Base-by-base conservation (phyloP, 1,140 invertebrate genomes). In the Cryptotermes secundus region DNA sequence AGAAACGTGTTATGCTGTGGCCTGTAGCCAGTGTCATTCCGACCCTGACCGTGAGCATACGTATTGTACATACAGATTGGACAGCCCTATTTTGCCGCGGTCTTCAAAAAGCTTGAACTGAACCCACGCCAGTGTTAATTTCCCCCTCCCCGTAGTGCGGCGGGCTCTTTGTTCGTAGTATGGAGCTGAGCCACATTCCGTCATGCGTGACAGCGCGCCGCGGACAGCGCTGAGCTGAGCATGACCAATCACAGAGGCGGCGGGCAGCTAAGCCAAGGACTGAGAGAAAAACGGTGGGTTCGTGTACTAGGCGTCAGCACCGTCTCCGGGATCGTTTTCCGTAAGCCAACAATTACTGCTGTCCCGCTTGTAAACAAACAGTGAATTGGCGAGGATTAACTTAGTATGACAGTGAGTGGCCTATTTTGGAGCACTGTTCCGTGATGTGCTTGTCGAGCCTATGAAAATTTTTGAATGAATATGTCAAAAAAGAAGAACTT, bases 51-150 rank as follows among this genome's bases (percentile, higher is more conserved):
- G n/a, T 3, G 59, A 31, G n/a, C 14, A 49, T 3, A 49, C 45
- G 45, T 49, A 19, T 49, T 49, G 45, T 42, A 34, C 81, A 42
- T 9, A 16, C 7, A 31, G 0, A 10, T 38, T 82, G 81, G 81
- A 82, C 81, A 82, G 42, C 81, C 81, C 81, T 82, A 38, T n/a
- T 34, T 49, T 34, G 81, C 81, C 42, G 81, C 53, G 42, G 42
- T 45, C 81, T 82, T 82, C 81, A 82, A 45, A 82, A 49, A 45
- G 81, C 81, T 82, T 31, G 35, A 45, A 36, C 83, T n/a, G 34
- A 83, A 72, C 83, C 83, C 72, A 83, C 83, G 79, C 49, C 83
- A 59, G 83, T 83, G 83, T 83, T 83, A 83, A 83, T 83, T 72
- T 83, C 83, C 83, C 72, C 83, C 83, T 42, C 83, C 72, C 36